Conservation (phyloP, 2,113 vertebrate genomes). For the Myiagra hebetior region DNA sequence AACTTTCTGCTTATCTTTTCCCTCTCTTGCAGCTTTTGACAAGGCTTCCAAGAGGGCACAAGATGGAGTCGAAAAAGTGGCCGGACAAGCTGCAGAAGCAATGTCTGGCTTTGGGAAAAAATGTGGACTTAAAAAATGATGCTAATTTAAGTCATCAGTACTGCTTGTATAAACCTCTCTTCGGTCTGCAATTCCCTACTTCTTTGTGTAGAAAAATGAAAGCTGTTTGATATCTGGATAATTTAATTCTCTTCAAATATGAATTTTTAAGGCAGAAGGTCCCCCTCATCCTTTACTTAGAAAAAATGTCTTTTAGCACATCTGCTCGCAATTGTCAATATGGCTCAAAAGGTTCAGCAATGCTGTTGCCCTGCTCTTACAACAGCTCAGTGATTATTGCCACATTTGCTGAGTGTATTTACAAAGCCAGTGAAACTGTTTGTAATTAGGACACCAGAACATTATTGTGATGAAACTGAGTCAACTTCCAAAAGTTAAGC, state of each 20-base stretch:
- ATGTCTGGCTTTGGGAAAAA: constrained; percentile 56
- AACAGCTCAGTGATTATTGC: not conserved
- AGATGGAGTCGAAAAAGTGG: constrained; percentile 48
- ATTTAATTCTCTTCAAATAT: not conserved
- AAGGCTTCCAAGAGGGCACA: constrained; percentile 40
- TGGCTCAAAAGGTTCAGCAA: not conserved
- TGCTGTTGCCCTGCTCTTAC: not conserved
- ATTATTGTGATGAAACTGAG: not conserved
- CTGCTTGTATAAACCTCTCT: not conserved
- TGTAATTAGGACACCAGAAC: not conserved
- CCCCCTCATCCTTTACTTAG: not conserved
- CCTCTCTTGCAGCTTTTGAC: constrained; percentile 47
- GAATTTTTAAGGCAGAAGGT: not conserved
- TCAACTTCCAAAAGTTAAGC: not conserved
- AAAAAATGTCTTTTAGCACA: not conserved
- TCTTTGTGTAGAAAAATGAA: not conserved
- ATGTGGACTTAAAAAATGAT: constrained; percentile 55
- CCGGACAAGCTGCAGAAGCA: constrained; percentile 36
- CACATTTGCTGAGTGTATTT: not conserved
- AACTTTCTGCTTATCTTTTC: not conserved
- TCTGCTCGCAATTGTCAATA: not conserved
- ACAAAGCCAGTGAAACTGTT: not conserved
- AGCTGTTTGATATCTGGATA: not conserved
- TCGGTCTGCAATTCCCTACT: not conserved
- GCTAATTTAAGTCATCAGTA: not conserved